phyloP scores from a whole-genome alignment of 2,113 vertebrate genomes.

The Cettia cetti region DNA sequence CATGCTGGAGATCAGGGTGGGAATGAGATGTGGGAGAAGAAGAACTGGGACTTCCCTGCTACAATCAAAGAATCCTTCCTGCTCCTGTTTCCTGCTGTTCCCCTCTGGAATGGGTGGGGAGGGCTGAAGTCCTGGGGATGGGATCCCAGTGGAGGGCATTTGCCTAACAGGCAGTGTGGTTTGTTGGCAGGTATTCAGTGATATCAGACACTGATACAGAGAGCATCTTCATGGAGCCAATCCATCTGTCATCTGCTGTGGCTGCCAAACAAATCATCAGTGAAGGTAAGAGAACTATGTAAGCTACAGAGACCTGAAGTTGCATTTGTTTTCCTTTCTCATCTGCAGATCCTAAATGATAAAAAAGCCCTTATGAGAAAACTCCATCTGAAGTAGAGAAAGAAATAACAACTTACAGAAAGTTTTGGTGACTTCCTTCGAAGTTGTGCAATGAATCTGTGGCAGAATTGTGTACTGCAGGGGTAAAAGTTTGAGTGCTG shows the following conservation, averaged over 20 bases:
- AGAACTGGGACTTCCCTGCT: neutral
- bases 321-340: neutral
- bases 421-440: neutral
- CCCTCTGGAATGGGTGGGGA: neutral
- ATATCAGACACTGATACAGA: slow-evolving; percentile 87
- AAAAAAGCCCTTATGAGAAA: neutral
- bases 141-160: neutral
- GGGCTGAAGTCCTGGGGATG: neutral
- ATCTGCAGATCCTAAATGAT: neutral
- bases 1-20: neutral
- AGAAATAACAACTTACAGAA: neutral
- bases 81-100: neutral
- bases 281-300: slow-evolving; percentile 79
- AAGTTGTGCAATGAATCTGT: neutral
- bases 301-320: neutral
- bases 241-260: slow-evolving; percentile 90
- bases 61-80: neutral
- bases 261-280: slow-evolving; percentile 92
- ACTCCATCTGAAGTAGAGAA: neutral
- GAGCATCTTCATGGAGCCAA: slow-evolving; percentile 97
- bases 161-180: neutral
- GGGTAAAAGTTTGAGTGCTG: neutral
- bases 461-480: neutral
- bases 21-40: neutral
- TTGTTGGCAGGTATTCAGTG: slow-evolving; percentile 80